Conservation (phyloP, 2,797 vertebrate species). For the Ispidina lecontei region DNA sequence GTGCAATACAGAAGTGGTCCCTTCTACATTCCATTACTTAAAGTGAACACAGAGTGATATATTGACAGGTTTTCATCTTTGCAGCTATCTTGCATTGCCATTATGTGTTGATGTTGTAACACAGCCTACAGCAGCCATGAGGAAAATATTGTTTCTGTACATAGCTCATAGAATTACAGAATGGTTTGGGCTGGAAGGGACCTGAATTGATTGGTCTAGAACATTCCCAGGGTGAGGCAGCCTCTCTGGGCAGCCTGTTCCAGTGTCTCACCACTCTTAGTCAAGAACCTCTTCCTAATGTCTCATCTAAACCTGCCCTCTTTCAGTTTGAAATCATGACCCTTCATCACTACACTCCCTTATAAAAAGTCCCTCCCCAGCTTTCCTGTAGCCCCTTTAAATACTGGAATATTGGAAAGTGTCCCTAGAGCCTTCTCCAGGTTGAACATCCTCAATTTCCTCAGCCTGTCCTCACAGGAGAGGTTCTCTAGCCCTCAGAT, state of each 20-base stretch:
- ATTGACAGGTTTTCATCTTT: neutral
- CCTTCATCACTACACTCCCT: too few relatives aligned
- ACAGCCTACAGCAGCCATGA: neutral
- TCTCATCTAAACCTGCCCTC: too few relatives aligned
- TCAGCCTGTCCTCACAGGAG: neutral
- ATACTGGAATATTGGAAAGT: neutral
- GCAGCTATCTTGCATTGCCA: neutral
- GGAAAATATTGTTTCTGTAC: neutral
- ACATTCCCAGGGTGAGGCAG: too few relatives aligned
- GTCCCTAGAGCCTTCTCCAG: fast-evolving
- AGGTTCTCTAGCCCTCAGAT: neutral
- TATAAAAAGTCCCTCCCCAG: neutral
- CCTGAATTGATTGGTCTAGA: too few relatives aligned
- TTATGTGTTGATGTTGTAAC: neutral
- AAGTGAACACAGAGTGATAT: neutral
- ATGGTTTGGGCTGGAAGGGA: too few relatives aligned
- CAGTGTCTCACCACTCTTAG: too few relatives aligned
- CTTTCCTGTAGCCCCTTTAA: neutral
- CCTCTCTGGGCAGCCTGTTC: too few relatives aligned
- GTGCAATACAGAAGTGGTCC: neutral
- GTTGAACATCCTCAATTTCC: neutral
- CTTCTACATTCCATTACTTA: neutral
- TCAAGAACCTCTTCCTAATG: too few relatives aligned
- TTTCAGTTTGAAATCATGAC: too few relatives aligned
- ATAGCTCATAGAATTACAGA: neutral